Evolutionary conservation across 2,113 vertebrate genomes (phyloP).

Genomic region (Siniperca knerii): DNA sequence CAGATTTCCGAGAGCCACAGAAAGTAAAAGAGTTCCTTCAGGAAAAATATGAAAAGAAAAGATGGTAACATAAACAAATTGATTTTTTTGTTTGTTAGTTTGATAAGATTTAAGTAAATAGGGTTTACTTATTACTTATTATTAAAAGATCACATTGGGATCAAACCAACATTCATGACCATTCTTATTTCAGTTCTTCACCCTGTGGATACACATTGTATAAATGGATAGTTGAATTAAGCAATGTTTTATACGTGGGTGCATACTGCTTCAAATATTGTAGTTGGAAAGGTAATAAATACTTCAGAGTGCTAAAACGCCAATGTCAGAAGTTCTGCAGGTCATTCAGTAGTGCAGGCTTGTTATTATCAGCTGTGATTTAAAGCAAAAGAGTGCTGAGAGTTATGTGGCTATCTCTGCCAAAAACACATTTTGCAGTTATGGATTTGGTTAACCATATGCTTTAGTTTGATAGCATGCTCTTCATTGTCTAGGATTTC

Average conservation of each 20-base stretch:
- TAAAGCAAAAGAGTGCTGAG: constrained; percentile 1
- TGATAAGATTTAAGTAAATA: background rate
- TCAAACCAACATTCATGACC: background rate
- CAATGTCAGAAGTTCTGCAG: background rate
- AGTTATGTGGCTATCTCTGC: constrained; percentile 16
- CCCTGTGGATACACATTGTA: background rate
- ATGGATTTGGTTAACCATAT: constrained; percentile 51
- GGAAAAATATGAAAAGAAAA: constrained; percentile 99
- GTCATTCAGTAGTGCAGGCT: background rate
- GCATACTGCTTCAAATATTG: background rate
- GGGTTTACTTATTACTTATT: too few species aligned
- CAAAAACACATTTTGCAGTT: constrained; percentile 28
- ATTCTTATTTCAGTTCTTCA: background rate
- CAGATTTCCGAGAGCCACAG: constrained; percentile 98
- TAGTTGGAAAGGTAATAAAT: background rate
- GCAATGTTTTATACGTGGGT: background rate
- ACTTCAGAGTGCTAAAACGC: background rate
- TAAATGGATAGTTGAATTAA: background rate
- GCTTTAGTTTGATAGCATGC: constrained; percentile 35
- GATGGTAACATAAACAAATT: constrained; percentile 88
- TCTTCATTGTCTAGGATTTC: constrained; percentile 4
- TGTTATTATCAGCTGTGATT: constrained; percentile 16
- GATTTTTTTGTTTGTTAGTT: constrained; percentile 41
- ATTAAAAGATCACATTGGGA: background rate
- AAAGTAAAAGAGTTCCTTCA: constrained; percentile 99